Conservation (phyloP, 2,888 invertebrate species). For the Melinaea menophilus region DNA sequence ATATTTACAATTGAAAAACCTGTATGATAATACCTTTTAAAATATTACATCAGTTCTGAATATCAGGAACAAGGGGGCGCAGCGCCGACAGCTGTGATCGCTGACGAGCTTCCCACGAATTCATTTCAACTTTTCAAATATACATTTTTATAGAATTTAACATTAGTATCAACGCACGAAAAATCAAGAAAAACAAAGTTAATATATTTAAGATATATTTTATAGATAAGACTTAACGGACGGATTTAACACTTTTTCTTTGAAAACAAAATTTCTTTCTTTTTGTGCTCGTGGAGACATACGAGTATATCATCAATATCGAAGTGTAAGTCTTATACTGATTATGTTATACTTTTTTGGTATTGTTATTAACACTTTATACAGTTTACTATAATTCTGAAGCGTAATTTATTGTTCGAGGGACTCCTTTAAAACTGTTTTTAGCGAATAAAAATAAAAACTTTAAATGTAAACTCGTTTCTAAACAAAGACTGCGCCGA, state of each 20-base stretch:
- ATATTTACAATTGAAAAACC: not conserved
- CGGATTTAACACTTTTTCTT: too few species aligned
- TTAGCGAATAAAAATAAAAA: not conserved
- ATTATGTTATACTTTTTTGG: too few species aligned
- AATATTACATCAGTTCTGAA: constrained; percentile 1
- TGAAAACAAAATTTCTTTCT: too few species aligned
- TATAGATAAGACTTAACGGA: not conserved
- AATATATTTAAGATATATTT: not conserved
- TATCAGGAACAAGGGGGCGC: not conserved
- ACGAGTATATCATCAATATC: too few species aligned
- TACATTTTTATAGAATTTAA: constrained; percentile 2
- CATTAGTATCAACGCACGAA: not conserved
- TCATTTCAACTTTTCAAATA: not conserved
- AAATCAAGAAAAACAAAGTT: not conserved
- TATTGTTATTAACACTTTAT: too few species aligned
- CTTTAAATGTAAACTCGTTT: not conserved
- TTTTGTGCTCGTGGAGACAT: too few species aligned
- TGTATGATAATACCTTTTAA: not conserved
- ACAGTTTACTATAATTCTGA: too few species aligned
- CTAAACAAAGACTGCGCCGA: constrained; percentile 3
- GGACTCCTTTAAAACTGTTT: not conserved
- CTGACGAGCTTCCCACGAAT: not conserved
- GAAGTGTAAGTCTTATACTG: too few species aligned
- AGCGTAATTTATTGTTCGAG: not conserved
- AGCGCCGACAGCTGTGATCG: not conserved